Evolutionary conservation across 1,140 invertebrate species (phyloP), one percentile per base, ranked within the genome.

Genomic region (Linepithema humile): DNA sequence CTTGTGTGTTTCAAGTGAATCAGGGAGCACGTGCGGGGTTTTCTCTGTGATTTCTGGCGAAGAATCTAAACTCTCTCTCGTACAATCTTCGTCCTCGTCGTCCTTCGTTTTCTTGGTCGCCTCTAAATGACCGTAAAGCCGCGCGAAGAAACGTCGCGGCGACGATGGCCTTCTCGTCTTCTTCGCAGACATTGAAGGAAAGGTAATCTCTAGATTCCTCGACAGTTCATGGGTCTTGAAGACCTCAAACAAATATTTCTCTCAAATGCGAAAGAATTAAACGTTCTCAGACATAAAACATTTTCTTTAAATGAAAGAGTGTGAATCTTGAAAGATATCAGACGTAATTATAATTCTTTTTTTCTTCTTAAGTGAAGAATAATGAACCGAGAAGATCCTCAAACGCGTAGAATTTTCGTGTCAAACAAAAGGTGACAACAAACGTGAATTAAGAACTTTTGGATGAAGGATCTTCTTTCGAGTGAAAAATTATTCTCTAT

Each of bases 71-170:
- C 48, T 89, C 17, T 60, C 80, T 9, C 50, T 72, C 29, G 70
- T 38, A 3, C 55, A 65, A 15, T 87, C 85, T 9, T 87, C 83
- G 0, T 89, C 73, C 9, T 89, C 90, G 38, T 91, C 86, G 15
- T 67, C 38, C 17, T 89, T 85, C 7, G 69, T 60, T 10, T 82
- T 87, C 67, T 90, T 90, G 12, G 85, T 90, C 48, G 93, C 89
- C 64, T 96, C 96, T 1, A 96, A 92, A 75, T 96, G 95, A 0
- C 96, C 96, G 72, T 96, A 97, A 15, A 97, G 92, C 40, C 96
- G 93, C 7, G 96, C 96, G 86, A 97, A 97, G 91, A 97, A 97
- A 87, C 96, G 95, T 40, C 96, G 92, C 17, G 96, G 96, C 0
- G 96, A 96, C 3, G 96, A 96, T 12, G 96, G 96, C 32, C 95